phyloP scores from a whole-genome alignment of 1,140 invertebrate genomes.

The Oncopodura yosiiana region DNA sequence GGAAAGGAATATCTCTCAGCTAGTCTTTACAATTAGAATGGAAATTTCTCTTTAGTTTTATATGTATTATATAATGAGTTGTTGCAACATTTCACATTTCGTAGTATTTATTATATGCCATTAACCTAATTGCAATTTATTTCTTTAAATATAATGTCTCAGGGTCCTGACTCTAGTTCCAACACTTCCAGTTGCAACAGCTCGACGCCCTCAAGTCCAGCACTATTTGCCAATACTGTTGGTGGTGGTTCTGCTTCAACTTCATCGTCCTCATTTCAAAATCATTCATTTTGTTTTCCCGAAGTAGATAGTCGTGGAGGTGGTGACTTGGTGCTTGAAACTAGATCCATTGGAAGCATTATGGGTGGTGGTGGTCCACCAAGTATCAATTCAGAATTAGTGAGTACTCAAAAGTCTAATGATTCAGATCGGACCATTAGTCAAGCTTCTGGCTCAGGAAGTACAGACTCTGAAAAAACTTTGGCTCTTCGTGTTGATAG shows the following conservation, averaged over 20 bases:
- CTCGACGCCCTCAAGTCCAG: slow-evolving; percentile 88
- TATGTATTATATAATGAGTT: no score
- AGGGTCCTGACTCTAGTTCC: slow-evolving; percentile 70
- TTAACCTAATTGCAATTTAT: no score
- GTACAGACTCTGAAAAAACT: slow-evolving; percentile 73
- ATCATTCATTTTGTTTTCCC: slow-evolving; percentile 24
- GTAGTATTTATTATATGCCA: no score
- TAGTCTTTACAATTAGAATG: no score
- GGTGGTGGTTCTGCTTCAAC: not conserved
- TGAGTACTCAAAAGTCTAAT: slow-evolving; percentile 60
- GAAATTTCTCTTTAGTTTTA: not conserved
- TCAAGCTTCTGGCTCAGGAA: slow-evolving; percentile 54
- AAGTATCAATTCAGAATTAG: slow-evolving; percentile 43
- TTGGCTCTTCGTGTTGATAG: slow-evolving; percentile 67
- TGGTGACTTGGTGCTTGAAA: slow-evolving; percentile 48
- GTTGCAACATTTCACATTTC: no score
- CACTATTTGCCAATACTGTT: slow-evolving; percentile 56
- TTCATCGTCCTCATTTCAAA: slow-evolving; percentile 10
- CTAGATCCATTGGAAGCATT: slow-evolving; percentile 28
- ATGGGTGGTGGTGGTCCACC: not conserved
- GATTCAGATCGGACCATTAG: slow-evolving; percentile 79
- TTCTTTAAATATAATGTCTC: slow-evolving; percentile 26
- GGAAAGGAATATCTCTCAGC: no score
- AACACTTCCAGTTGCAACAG: slow-evolving; percentile 93
- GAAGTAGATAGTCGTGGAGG: slow-evolving; percentile 13